Evolutionary conservation across 2,113 vertebrate genomes (phyloP).

Genomic region (Phycodurus eques): DNA sequence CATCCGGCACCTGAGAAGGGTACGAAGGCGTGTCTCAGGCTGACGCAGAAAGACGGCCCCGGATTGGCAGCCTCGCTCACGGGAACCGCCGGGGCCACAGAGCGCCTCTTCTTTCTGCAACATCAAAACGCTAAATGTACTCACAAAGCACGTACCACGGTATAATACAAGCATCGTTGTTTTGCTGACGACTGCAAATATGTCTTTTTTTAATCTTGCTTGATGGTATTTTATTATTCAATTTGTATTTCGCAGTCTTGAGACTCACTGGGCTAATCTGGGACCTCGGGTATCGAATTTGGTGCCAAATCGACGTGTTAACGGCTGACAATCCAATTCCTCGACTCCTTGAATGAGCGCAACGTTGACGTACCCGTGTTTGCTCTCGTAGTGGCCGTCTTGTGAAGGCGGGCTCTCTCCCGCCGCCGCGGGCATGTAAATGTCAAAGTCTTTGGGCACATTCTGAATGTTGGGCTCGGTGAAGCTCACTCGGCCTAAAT

Average conservation of each 20-base stretch:
- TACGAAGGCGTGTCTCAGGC: conserved; percentile 94
- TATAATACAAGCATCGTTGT: too few relatives aligned
- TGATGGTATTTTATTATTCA: too few relatives aligned
- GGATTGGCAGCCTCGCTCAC: conserved; percentile 40
- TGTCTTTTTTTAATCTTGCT: too few relatives aligned
- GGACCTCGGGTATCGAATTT: too few relatives aligned
- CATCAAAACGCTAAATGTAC: background rate
- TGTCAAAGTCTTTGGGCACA: conserved; percentile 96
- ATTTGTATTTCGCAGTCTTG: too few relatives aligned
- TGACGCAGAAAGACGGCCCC: conserved; percentile 83
- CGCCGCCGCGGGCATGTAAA: conserved; percentile 82
- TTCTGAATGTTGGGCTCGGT: conserved; percentile 96
- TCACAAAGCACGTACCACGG: too few relatives aligned
- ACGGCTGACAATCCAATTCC: too few relatives aligned
- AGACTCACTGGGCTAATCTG: too few relatives aligned
- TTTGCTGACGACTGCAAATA: too few relatives aligned
- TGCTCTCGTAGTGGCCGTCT: conserved; percentile 34
- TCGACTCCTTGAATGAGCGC: background rate
- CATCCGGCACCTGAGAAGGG: conserved; percentile 82
- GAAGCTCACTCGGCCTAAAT: conserved; percentile 87
- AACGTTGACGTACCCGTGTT: conserved; percentile 49
- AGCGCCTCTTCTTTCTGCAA: conserved; percentile 50
- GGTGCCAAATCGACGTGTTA: too few relatives aligned
- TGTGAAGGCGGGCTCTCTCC: conserved; percentile 83
- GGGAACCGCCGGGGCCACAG: conserved; percentile 25